Evolutionary conservation across 2,113 vertebrate genomes (phyloP).

Genomic region (Albula goreensis): DNA sequence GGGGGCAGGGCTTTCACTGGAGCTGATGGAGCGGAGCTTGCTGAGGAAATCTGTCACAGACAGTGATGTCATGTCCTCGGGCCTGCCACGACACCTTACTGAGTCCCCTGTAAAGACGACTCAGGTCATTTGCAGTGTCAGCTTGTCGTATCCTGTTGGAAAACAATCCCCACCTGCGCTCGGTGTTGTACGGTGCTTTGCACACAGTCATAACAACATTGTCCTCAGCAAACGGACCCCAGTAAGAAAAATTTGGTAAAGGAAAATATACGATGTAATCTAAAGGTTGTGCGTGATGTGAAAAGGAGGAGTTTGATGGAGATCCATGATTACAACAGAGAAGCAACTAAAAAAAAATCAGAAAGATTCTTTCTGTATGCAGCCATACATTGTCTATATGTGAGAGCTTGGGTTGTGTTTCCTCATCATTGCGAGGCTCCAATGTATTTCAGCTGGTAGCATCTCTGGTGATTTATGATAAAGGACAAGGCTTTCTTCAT

Average conservation of each 20-base stretch:
- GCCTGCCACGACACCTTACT: not conserved
- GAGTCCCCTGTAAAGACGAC: not conserved
- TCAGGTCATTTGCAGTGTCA: not conserved
- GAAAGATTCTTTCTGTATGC: not conserved
- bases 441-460: no score
- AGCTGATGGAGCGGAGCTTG: not conserved
- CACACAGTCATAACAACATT: not conserved
- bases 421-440: not conserved
- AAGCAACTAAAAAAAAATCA: no score
- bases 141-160: not conserved
- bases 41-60: not conserved
- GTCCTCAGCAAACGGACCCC: not conserved
- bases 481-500: not conserved
- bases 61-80: not conserved
- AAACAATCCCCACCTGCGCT: not conserved
- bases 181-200: not conserved
- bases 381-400: not conserved
- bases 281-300: not conserved
- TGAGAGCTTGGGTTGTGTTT: not conserved
- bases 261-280: not conserved
- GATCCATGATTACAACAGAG: no score
- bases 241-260: not conserved
- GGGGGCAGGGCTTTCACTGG: not conserved
- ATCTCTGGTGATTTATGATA: not conserved
- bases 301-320: not conserved